A percentile compares a stretch with the other conserved stretches of the same genome.
phyloP scores from a whole-genome alignment of 2,113 vertebrate species.

The Ameiurus melas region DNA sequence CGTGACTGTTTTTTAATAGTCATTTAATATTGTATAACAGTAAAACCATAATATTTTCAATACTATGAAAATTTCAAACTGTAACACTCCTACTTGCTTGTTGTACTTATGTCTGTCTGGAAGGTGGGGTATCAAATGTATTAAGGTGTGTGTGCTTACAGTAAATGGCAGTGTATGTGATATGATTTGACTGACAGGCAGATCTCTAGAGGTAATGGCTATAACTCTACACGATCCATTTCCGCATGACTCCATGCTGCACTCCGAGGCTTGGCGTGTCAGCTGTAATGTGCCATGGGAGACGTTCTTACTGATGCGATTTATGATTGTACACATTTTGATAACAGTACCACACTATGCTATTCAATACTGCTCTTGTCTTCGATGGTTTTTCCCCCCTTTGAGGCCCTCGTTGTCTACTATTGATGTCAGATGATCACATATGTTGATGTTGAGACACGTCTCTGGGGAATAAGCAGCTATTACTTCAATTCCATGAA shows the following conservation, averaged over 20 bases:
- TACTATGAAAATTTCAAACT: background rate
- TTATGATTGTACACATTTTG: slow-evolving; percentile 30
- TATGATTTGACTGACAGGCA: slow-evolving; percentile 30
- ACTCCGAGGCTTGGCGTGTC: background rate
- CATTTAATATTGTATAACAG: background rate
- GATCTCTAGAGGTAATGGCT: slow-evolving; percentile 22
- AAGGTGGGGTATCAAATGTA: slow-evolving; percentile 15
- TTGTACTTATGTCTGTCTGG: slow-evolving; percentile 16
- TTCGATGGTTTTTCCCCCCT: background rate
- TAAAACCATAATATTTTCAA: background rate
- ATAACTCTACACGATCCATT: slow-evolving; percentile 20
- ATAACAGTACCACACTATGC: slow-evolving; percentile 4
- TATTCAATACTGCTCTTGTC: slow-evolving; percentile 9
- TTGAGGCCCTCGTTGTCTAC: background rate
- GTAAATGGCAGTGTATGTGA: slow-evolving; percentile 15
- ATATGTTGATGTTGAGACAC: slow-evolving; percentile 14
- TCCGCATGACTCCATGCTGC: slow-evolving; percentile 9
- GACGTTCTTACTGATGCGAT: slow-evolving; percentile 22
- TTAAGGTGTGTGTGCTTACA: slow-evolving; percentile 21
- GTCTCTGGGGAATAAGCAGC: slow-evolving; percentile 2
- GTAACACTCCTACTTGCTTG: background rate
- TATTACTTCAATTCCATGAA: slow-evolving; percentile 5
- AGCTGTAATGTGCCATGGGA: background rate
- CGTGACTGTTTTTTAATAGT: background rate
- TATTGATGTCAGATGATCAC: slow-evolving; percentile 17